phyloP scores from a whole-genome alignment of 2,888 invertebrate species.

The Euplagia quadripunctaria region DNA sequence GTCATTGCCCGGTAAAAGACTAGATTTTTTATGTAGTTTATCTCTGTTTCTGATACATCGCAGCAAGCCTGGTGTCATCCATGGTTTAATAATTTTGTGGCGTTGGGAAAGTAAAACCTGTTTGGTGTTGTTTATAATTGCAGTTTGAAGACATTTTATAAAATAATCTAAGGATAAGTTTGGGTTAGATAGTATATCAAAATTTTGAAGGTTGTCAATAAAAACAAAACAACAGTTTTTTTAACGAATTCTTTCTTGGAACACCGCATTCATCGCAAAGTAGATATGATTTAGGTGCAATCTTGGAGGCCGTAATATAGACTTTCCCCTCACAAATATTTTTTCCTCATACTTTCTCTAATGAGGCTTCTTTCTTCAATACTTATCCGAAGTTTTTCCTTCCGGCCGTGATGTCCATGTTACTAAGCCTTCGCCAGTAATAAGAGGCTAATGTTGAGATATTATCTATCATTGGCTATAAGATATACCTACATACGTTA shows the following conservation, averaged over 20 bases:
- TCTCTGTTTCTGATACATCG: too few species aligned
- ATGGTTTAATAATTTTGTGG: too few species aligned
- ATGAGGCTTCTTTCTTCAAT: constrained; percentile 64
- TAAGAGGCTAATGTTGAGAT: constrained; percentile 56
- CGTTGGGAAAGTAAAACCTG: too few species aligned
- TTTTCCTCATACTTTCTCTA: constrained; percentile 63
- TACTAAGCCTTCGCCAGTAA: constrained; percentile 51
- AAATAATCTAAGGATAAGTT: too few species aligned
- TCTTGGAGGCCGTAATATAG: constrained; percentile 47
- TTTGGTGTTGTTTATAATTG: too few species aligned
- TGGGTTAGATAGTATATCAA: too few species aligned
- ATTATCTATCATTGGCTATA: constrained; percentile 55
- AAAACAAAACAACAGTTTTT: neutral
- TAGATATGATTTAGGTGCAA: constrained; percentile 44
- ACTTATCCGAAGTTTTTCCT: constrained; percentile 62
- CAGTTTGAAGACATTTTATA: too few species aligned
- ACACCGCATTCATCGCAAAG: constrained; percentile 33
- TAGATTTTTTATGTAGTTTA: too few species aligned
- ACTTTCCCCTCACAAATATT: constrained; percentile 57
- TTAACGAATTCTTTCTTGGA: neutral
- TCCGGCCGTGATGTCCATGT: constrained; percentile 60
- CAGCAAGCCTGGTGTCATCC: too few species aligned
- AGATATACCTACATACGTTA: constrained; percentile 19
- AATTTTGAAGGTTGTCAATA: neutral
- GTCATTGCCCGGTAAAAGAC: too few species aligned